A percentile compares a stretch with the other conserved stretches of the same genome.
Evolutionary conservation across 2,888 invertebrate species (phyloP).

Genomic region (Temnothorax ravouxi): DNA sequence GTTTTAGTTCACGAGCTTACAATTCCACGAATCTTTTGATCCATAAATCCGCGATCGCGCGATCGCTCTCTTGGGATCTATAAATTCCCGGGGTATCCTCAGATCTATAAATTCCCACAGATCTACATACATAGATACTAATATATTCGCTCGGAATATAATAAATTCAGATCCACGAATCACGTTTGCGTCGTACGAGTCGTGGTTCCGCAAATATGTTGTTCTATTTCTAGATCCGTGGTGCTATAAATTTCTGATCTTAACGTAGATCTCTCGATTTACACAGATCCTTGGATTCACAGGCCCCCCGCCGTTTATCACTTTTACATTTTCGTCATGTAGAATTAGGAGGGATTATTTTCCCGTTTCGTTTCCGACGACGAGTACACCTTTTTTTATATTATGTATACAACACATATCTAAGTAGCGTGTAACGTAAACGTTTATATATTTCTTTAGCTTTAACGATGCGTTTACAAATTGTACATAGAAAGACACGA

Average conservation of each 20-base stretch:
- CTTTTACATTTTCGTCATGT: constrained; percentile 39
- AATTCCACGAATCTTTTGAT: background rate
- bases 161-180: background rate
- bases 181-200: background rate
- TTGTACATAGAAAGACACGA: constrained; percentile 48
- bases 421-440: constrained; percentile 37
- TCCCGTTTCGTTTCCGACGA: constrained; percentile 25
- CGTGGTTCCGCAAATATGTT: background rate
- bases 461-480: constrained; percentile 26
- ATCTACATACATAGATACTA: background rate
- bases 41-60: background rate
- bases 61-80: background rate
- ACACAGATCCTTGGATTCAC: constrained; percentile 26
- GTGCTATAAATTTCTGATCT: background rate
- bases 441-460: constrained; percentile 17
- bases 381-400: constrained; percentile 31
- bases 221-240: background rate
- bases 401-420: constrained; percentile 28
- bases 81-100: background rate
- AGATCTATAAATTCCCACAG: background rate
- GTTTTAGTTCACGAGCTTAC: background rate
- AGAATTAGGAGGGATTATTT: constrained; percentile 38
- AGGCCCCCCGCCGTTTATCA: constrained; percentile 12
- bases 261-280: background rate
- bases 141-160: background rate